A percentile compares a stretch with the other conserved stretches of the same genome.
phyloP scores from a whole-genome alignment of 2,113 vertebrate species.

The Saccopteryx bilineata region DNA sequence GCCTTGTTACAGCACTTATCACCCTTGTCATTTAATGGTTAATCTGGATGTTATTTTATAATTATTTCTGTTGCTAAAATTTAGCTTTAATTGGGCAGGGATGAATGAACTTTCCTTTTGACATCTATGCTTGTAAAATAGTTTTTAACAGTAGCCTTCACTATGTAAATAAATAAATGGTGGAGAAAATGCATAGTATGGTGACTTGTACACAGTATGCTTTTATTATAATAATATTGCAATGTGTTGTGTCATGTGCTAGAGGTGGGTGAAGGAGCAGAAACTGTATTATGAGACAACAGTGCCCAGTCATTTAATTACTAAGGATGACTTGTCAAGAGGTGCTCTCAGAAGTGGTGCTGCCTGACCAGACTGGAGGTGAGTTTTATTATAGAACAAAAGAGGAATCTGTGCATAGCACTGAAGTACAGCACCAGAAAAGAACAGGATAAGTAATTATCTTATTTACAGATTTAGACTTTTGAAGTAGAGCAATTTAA shows the following conservation, averaged over 20 bases:
- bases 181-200: background rate
- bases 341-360: background rate
- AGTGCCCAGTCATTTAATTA: background rate
- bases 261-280: background rate
- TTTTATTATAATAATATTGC: background rate
- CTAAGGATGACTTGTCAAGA: background rate
- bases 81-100: background rate
- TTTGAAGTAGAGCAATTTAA: background rate
- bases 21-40: background rate
- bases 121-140: background rate
- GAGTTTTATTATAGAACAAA: background rate
- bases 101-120: background rate
- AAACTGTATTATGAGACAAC: background rate
- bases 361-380: background rate
- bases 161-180: background rate
- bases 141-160: background rate
- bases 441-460: fast-evolving
- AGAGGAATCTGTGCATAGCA: too few species aligned
- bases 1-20: background rate
- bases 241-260: background rate
- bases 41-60: background rate
- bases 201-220: background rate
- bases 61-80: background rate
- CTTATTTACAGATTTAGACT: background rate
- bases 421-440: background rate